Evolutionary conservation across 2,797 vertebrate genomes (phyloP).

Genomic region (Myioborus miniatus): DNA sequence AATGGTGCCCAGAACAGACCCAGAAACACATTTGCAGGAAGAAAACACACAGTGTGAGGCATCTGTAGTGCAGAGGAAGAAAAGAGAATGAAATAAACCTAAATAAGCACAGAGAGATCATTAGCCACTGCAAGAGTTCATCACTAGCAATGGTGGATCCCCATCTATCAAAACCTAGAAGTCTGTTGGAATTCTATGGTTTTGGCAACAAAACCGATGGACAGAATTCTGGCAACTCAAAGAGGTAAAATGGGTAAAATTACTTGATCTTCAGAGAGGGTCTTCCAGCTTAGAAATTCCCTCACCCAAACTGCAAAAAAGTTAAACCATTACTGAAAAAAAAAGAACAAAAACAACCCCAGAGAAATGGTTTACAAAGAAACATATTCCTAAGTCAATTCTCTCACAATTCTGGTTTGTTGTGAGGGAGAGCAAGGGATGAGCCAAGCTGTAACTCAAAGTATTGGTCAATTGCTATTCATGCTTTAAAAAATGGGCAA

Average conservation of each 20-base stretch:
- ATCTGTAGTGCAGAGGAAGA: not conserved
- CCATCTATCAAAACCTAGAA: not conserved
- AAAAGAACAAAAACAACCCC: accelerated
- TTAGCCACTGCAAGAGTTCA: not conserved
- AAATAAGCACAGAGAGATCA: not conserved
- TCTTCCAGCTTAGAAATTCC: not conserved
- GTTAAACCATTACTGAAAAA: not conserved
- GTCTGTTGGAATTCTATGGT: not conserved
- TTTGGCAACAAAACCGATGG: not conserved
- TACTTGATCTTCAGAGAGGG: not conserved
- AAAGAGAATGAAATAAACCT: not conserved
- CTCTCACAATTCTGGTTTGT: not conserved
- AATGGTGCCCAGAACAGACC: not conserved
- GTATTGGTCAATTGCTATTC: not conserved
- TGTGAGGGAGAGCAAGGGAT: not conserved
- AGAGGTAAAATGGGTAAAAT: not conserved
- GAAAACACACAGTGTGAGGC: not conserved
- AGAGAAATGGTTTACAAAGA: not conserved
- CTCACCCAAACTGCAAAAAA: not conserved
- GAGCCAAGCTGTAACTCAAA: not conserved
- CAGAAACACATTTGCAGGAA: not conserved
- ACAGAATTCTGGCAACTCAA: not conserved
- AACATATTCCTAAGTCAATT: not conserved
- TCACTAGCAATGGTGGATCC: not conserved
- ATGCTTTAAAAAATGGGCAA: not conserved